Base-by-base conservation (phyloP, 2,888 invertebrate species). In the Pammene fasciana region DNA sequence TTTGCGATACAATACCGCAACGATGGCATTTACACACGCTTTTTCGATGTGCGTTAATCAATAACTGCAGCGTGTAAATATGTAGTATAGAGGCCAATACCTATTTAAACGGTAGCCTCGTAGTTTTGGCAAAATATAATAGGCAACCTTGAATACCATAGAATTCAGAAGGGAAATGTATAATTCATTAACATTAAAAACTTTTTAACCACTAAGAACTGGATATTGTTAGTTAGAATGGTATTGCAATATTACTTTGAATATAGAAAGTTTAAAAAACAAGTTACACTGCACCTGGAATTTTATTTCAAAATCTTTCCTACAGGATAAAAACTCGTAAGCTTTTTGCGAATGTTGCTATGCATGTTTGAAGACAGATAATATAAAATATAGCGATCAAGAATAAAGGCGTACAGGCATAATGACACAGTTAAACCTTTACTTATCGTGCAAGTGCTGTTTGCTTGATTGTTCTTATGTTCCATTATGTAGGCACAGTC, bases 21-120 rank as follows among this genome's bases (percentile, higher is more conserved):
- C 43, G 52, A 68, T 14, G 55, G 48, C 67, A 59, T 62, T 62
- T 68, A 62, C 46, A 62, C 52, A 45, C 36, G 41, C 38, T 43
- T 38, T 48, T 45, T 61, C 14, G 48, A 36, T 50, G 10, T 46
- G 36, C 26, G 7, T 26, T 34, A 4, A 13, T 36, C 38, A 48
- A 52, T 16, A 36, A 36, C n/a, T 13, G 16, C 56, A 6, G 6
- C 38, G 14, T 45, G 43, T 59, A 26, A 45, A 59, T 59, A 26
- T 26, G 26, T 26, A 26, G 26, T 41, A 56, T 16, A 26, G 43
- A 18, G 43, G 16, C 4, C 38, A 34, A 45, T 18, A n/a, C n/a
- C n/a, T n/a, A 14, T 59, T 59, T 7, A 45, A 26, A 59, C 13
- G 0, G n/a, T 10, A n/a, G 45, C 4, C 14, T 38, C 11, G 7